Percentiles rank a stretch among this genome's conserved stretches.
These are phyloP conservation scores for Graphium colonna DNA, from an alignment of 2,888 invertebrate genomes.

Conservation along the genomic window DNA sequence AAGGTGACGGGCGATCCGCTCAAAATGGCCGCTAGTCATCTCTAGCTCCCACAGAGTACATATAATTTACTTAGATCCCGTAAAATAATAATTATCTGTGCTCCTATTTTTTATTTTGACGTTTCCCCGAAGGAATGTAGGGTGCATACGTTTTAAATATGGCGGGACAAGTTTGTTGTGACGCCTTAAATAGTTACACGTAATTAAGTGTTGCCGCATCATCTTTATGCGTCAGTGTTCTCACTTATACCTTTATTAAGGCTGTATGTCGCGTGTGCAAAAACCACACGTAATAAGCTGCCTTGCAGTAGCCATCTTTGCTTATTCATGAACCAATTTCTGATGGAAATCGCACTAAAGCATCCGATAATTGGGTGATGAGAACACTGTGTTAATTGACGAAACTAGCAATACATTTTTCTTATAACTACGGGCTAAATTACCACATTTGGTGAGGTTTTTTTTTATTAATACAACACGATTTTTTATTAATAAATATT, in stretches of 20 bases:
- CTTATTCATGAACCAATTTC: constrained; percentile 4
- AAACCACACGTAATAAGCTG: constrained; percentile 6
- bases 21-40: constrained; percentile 30
- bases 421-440: no score
- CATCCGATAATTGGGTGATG: neutral
- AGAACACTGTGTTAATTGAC: no score
- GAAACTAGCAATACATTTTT: no score
- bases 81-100: constrained; percentile 71
- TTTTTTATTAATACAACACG: no score
- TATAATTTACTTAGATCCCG: constrained; percentile 63
- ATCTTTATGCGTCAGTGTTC: constrained; percentile 6
- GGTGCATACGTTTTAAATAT: constrained; percentile 33
- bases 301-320: neutral
- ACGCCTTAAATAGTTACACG: neutral
- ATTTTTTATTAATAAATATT: no score
- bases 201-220: neutral
- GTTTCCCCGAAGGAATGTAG: constrained; percentile 40
- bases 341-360: neutral
- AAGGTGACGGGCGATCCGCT: constrained; percentile 27
- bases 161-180: constrained; percentile 1
- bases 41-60: constrained; percentile 40
- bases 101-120: constrained; percentile 46
- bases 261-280: constrained; percentile 2
- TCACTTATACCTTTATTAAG: constrained; percentile 13
- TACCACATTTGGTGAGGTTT: no score